Conservation (phyloP, 1,140 invertebrate genomes). For the Trichonephila clavipes region DNA sequence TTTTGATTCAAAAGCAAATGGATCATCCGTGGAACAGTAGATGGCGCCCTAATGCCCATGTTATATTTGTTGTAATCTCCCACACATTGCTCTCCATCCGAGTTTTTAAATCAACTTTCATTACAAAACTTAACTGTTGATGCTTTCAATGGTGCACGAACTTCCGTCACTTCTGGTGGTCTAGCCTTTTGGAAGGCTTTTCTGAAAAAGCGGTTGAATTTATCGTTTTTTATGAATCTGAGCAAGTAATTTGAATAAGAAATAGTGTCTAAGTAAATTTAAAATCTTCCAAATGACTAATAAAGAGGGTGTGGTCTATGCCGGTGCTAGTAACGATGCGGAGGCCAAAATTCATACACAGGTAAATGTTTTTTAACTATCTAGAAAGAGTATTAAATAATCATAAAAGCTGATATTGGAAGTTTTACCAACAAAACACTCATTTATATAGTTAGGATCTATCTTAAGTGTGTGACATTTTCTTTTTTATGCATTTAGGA, state of each 20-base stretch:
- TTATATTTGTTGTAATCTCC: neutral
- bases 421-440: neutral
- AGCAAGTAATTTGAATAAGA: neutral
- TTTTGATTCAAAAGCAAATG: neutral
- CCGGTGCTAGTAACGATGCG: conserved; percentile 36
- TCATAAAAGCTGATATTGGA: neutral
- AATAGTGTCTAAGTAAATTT: conserved; percentile 16
- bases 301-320: conserved; percentile 58
- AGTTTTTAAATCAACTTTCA: conserved; percentile 56
- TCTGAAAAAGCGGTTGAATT: neutral
- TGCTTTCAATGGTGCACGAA: conserved; percentile 15
- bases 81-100: conserved; percentile 34
- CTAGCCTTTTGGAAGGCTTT: neutral
- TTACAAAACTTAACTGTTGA: conserved; percentile 35
- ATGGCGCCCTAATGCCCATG: neutral
- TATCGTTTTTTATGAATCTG: neutral
- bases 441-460: neutral
- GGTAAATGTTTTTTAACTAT: conserved; percentile 26
- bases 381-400: neutral
- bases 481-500: neutral
- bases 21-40: neutral
- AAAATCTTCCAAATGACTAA: conserved; percentile 46
- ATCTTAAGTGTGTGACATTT: neutral
- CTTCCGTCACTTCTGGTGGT: conserved; percentile 1
- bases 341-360: conserved; percentile 44